These are phyloP conservation scores for Marcusenius ussheri DNA, from an alignment of 2,113 vertebrate species.

Conservation along the genomic window DNA sequence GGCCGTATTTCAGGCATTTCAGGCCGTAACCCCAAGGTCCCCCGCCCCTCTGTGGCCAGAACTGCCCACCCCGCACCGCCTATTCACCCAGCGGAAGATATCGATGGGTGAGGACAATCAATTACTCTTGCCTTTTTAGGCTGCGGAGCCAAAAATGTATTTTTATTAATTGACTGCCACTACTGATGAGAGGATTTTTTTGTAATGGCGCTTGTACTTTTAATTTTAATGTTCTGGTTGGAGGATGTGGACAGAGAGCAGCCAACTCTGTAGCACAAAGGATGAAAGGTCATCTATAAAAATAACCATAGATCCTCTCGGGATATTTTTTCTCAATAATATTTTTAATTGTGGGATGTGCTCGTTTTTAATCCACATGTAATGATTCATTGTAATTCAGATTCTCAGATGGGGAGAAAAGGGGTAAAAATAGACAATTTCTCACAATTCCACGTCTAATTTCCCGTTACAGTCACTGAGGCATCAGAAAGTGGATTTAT, in stretches of 20 bases:
- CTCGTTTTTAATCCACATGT: neutral
- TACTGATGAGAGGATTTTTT: neutral
- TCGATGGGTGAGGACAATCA: slow-evolving; percentile 4
- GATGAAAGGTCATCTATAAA: slow-evolving; percentile 3
- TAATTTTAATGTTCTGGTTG: neutral
- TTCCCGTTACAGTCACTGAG: neutral
- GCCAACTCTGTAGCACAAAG: neutral
- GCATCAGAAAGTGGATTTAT: neutral
- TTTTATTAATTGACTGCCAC: slow-evolving; percentile 16
- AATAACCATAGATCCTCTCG: slow-evolving; percentile 4
- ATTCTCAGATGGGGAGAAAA: neutral
- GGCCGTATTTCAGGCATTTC: neutral
- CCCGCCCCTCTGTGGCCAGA: neutral
- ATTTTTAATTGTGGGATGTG: slow-evolving; percentile 17
- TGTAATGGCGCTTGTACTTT: neutral
- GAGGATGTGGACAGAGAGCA: neutral
- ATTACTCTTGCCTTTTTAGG: slow-evolving; percentile 17
- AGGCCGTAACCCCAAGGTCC: neutral
- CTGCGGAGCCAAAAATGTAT: neutral
- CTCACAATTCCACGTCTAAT: neutral
- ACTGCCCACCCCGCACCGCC: neutral
- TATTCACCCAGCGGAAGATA: slow-evolving; percentile 2
- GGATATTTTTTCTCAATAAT: neutral
- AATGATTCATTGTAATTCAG: neutral
- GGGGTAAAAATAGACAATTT: neutral